Base-by-base conservation (phyloP, 2,888 invertebrate species). In the Acrobasis suavella region DNA sequence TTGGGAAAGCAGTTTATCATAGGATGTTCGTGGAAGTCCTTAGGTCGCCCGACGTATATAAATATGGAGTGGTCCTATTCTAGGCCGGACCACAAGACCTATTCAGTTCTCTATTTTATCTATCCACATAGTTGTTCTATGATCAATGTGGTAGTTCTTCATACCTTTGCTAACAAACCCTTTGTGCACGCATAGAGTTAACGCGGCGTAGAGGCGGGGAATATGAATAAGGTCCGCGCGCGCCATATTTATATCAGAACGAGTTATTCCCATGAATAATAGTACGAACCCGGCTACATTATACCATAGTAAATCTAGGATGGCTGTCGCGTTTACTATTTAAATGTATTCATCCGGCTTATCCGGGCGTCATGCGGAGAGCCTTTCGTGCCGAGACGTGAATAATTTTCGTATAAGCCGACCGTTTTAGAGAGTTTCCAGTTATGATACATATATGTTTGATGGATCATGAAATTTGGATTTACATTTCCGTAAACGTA, bases 301-400 rank as follows among this genome's bases (percentile, higher is more conserved):
- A 89, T 86, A 82, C 84, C 79, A 77, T 81, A 84, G 80, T 91
- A 92, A 90, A 92, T 91, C 89, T 85, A 82, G 62, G 49, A 55
- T 62, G 55, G 81, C 71, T 87, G 87, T 87, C 88, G 85, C 87
- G 81, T 89, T 92, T 88, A 88, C 91, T 92, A 91, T 91, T 92
- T 91, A 91, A 91, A 92, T 91, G 89, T 92, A 91, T 91, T 92
- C 91, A 90, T 91, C 88, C 85, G 79, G 86, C 83, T 87, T 88
- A 88, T 86, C 86, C 89, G 81, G 84, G 84, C 90, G 88, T 89
- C 91, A 90, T 87, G 88, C 83, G 71, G 90, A 76, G 89, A 83
- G 79, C 76, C 87, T 86, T 87, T 87, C 86, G 78, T 81, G 75
- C 75, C 75, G 73, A 80, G 83, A 80, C 78, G 72, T 90, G 86